phyloP scores from a whole-genome alignment of 2,797 vertebrate species.

The Pseudomugil gertrudae region DNA sequence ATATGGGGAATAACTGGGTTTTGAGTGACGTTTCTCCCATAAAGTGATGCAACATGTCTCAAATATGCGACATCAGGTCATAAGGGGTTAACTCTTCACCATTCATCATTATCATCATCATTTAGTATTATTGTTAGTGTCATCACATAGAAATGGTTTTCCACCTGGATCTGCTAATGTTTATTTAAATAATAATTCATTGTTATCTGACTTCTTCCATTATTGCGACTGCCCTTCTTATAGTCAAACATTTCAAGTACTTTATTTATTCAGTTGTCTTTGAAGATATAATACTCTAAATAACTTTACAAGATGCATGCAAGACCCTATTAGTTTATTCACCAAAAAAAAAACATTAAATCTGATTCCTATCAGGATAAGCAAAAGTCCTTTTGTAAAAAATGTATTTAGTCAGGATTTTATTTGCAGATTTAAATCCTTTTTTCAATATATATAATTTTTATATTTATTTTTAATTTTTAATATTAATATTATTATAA shows the following conservation, averaged over 20 bases:
- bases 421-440: neutral
- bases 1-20: too few species aligned
- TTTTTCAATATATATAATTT: too few species aligned
- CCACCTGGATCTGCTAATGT: neutral
- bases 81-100: too few species aligned
- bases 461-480: too few species aligned
- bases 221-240: neutral
- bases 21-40: too few species aligned
- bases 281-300: neutral
- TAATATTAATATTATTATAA: too few species aligned
- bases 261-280: neutral
- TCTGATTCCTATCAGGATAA: neutral
- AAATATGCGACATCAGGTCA: too few species aligned
- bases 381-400: neutral
- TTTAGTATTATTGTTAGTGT: too few species aligned
- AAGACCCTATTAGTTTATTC: too few species aligned
- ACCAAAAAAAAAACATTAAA: too few species aligned
- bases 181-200: neutral
- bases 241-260: neutral
- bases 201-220: neutral
- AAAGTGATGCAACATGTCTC: too few species aligned
- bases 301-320: neutral
- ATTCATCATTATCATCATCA: neutral
- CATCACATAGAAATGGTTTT: neutral
- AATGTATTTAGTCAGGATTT: neutral